Evolutionary conservation across 1,140 invertebrate genomes (phyloP).

Genomic region (Apolygus lucorum): DNA sequence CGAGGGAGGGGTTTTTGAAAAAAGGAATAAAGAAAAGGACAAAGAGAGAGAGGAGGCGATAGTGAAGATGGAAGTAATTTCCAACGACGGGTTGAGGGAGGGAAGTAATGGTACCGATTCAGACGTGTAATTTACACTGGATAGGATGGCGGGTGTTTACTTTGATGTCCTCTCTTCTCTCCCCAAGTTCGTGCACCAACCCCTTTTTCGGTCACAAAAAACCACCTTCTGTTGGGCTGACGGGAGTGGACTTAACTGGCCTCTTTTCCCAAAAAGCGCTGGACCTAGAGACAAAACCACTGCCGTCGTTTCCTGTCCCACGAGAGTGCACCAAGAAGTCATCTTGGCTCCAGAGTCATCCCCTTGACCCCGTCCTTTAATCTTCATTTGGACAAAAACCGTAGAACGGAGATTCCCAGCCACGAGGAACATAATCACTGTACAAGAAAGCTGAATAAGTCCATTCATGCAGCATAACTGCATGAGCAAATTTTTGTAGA

Average conservation of each 20-base stretch:
- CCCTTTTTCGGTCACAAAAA: conserved; percentile 13
- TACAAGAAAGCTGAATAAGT: no score
- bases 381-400: no score
- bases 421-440: no score
- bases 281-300: no score
- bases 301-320: no score
- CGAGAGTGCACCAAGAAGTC: no score
- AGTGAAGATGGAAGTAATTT: conserved; percentile 9
- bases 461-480: no score
- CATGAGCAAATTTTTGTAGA: no score
- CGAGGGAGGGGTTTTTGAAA: background rate
- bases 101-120: conserved; percentile 15
- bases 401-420: no score
- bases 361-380: no score
- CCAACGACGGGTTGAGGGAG: background rate
- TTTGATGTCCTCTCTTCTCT: conserved; percentile 8
- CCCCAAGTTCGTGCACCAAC: background rate
- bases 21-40: background rate
- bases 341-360: no score
- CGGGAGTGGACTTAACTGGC: conserved; percentile 1
- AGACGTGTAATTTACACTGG: conserved; percentile 11
- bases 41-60: background rate
- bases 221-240: background rate
- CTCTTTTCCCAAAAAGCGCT: no score
- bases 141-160: conserved; percentile 13